Evolutionary conservation across 1,140 invertebrate species (phyloP), one percentile per base, ranked within the genome.

Genomic region (Intoshia linei): DNA sequence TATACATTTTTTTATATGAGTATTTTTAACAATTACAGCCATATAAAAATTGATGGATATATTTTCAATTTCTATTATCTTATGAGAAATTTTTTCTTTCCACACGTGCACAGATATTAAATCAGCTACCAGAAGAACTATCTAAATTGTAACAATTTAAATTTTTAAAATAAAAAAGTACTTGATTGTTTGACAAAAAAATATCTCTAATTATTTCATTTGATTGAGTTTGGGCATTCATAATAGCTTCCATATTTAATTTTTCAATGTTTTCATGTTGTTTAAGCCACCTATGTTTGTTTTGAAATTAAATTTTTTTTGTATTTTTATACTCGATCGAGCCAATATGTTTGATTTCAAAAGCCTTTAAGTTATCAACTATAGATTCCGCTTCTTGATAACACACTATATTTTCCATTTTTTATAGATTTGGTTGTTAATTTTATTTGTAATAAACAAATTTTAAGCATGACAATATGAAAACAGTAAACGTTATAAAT

Each of bases 261-360:
- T 57, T 57, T 38, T 59, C 55, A 1, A 57, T 30, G 22, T 51
- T 45, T 43, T 59, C 54, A 48, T 55, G 54, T 38, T 59, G 56
- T 35, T 46, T 45, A 10, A 40, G 35, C 55, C 55, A 59, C 37
- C 54, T 54, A n/a, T n/a, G n/a, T n/a, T n/a, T n/a, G n/a, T n/a
- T n/a, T n/a, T n/a, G n/a, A n/a, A n/a, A n/a, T n/a, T n/a, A n/a
- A n/a, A n/a, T n/a, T n/a, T n/a, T n/a, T n/a, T n/a, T n/a, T n/a
- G n/a, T n/a, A n/a, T n/a, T n/a, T n/a, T n/a, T n/a, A n/a, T 37
- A 17, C 42, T 37, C 10, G 4, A 23, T 7, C 6, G 13, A 35
- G 27, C 19, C 7, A n/a, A n/a, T n/a, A 27, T 27, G 11, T n/a
- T 27, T n/a, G n/a, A n/a, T n/a, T 11, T 27, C n/a, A 27, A n/a